phyloP scores from a whole-genome alignment of 2,113 vertebrate species.

The Salvelinus sp. region DNA sequence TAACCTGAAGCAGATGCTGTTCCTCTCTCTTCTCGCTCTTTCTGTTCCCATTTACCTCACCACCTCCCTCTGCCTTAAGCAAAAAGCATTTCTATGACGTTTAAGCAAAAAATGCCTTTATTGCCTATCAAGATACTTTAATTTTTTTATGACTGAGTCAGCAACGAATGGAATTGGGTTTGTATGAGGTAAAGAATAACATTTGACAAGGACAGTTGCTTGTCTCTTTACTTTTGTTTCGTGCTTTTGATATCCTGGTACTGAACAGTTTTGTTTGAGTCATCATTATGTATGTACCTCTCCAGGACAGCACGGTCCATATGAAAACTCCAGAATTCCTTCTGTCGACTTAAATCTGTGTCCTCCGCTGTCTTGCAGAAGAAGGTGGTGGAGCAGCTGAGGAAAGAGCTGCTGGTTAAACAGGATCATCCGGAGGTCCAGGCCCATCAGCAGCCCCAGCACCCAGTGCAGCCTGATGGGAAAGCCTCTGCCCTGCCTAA shows the following conservation, averaged over 20 bases:
- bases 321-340: not conserved
- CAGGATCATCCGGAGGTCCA: slow-evolving; percentile 30
- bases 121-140: no score
- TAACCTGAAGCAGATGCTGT: not conserved
- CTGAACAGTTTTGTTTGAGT: no score
- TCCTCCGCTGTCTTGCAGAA: slow-evolving; percentile 34
- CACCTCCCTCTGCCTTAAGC: not conserved
- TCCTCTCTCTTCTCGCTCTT: not conserved
- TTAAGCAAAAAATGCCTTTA: not conserved
- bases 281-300: not conserved
- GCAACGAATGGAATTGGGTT: not conserved
- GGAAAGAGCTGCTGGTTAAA: slow-evolving; percentile 59
- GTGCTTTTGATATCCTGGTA: no score
- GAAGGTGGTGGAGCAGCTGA: slow-evolving; percentile 62
- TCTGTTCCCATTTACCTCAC: not conserved
- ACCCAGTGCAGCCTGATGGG: not conserved
- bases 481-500: not conserved
- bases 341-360: not conserved
- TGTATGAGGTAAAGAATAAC: no score
- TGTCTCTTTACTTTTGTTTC: not conserved
- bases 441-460: not conserved
- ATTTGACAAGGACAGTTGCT: no score
- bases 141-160: not conserved
- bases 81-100: not conserved
- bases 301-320: no score